Conservation (phyloP, 2,888 invertebrate species). For the Eledona agricola region DNA sequence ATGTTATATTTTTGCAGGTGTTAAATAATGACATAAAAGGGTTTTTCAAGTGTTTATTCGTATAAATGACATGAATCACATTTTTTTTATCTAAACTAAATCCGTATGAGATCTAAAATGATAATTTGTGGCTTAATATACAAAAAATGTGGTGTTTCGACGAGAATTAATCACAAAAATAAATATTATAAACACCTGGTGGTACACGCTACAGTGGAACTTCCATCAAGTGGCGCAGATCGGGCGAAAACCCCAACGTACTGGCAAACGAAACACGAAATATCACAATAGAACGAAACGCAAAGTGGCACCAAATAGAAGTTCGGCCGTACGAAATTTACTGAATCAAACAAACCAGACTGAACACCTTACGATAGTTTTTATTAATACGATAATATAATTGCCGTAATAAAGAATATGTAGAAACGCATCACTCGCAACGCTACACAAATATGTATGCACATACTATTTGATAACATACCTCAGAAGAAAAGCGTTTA, state of each 20-base stretch:
- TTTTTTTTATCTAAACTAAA: conserved; percentile 32
- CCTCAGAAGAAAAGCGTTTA: conserved; percentile 12
- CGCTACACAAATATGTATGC: no score
- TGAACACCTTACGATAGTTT: conserved; percentile 10
- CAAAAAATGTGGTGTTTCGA: conserved; percentile 32
- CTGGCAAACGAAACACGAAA: conserved; percentile 11
- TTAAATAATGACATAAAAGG: conserved; percentile 14
- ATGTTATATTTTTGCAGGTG: conserved; percentile 14
- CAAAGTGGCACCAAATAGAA: conserved; percentile 3
- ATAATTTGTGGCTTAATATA: conserved; percentile 29
- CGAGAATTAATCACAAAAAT: conserved; percentile 28
- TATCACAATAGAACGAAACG: conserved; percentile 14
- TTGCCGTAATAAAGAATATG: no score
- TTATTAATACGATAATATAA: conserved; percentile 8
- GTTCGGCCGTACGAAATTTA: conserved; percentile 1
- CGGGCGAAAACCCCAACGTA: conserved; percentile 7
- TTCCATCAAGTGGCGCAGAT: conserved; percentile 7
- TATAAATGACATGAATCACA: conserved; percentile 41
- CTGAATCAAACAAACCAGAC: conserved; percentile 6
- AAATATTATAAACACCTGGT: conserved; percentile 13
- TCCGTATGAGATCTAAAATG: conserved; percentile 35
- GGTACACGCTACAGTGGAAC: conserved; percentile 16
- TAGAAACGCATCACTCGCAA: no score
- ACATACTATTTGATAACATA: no score
- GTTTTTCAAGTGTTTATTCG: conserved; percentile 35